These are phyloP conservation scores for Metridium senile DNA, from an alignment of 92 coral and sea anemone species.

Conservation along the genomic window DNA sequence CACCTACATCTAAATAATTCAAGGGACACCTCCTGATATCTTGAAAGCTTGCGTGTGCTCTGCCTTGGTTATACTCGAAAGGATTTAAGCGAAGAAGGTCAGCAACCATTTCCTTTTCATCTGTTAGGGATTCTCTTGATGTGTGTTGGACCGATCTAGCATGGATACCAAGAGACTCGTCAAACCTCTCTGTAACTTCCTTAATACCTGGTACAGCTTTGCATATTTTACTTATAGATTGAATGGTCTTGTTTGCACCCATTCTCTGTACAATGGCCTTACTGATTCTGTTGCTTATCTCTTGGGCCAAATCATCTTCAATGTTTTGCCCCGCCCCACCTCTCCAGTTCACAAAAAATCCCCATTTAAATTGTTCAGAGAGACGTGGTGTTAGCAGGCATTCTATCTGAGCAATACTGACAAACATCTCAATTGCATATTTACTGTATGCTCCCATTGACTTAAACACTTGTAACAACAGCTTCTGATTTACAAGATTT, in stretches of 20 bases:
- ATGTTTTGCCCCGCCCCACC: constrained; percentile 49
- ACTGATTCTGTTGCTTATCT: constrained; percentile 35
- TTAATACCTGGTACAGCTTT: constrained; percentile 40
- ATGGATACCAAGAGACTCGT: constrained; percentile 60
- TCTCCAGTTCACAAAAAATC: constrained; percentile 62
- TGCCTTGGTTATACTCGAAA: neutral
- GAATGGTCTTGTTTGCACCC: constrained; percentile 67
- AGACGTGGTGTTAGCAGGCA: constrained; percentile 47
- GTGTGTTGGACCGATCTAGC: constrained; percentile 69
- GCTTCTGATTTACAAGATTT: constrained; percentile 62
- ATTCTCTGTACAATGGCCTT: constrained; percentile 53
- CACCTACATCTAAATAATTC: constrained; percentile 54
- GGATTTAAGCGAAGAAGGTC: constrained; percentile 47
- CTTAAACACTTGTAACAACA: constrained; percentile 52
- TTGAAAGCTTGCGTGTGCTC: constrained; percentile 56
- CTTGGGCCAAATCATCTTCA: constrained; percentile 50
- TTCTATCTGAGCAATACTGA: constrained; percentile 54
- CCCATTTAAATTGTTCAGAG: constrained; percentile 65
- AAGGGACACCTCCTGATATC: constrained; percentile 57
- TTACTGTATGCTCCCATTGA: too few species aligned
- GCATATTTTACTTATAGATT: constrained; percentile 47
- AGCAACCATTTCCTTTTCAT: constrained; percentile 64
- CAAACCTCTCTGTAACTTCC: constrained; percentile 35
- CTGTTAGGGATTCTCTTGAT: constrained; percentile 52
- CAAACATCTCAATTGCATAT: constrained; percentile 59